phyloP scores from a whole-genome alignment of 1,140 invertebrate genomes.

The Bombus terrestris region DNA sequence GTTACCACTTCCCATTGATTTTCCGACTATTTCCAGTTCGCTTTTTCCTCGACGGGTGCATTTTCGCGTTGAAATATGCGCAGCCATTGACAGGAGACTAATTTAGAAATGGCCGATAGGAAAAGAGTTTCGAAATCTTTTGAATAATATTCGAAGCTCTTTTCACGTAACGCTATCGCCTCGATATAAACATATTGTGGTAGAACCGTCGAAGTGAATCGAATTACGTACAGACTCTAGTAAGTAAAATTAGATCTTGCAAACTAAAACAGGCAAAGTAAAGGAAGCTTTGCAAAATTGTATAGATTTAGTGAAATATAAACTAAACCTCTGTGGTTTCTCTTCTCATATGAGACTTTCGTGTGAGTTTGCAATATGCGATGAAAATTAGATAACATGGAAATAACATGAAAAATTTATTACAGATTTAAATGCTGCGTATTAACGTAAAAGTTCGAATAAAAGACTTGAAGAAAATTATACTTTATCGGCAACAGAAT shows the following conservation, averaged over 20 bases:
- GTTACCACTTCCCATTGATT: conserved; percentile 30
- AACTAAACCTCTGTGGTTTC: not conserved
- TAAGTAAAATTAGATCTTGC: not conserved
- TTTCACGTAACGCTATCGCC: not conserved
- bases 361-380: not conserved
- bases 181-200: conserved; percentile 10
- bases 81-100: conserved; percentile 27
- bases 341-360: not conserved
- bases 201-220: not conserved
- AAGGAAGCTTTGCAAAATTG: too few relatives aligned
- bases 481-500: not conserved
- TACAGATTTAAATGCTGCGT: not conserved
- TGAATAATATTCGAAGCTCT: conserved; percentile 25
- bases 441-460: too few relatives aligned
- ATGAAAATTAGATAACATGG: not conserved
- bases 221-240: not conserved
- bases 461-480: not conserved
- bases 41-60: conserved; percentile 1
- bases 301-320: too few relatives aligned
- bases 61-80: conserved; percentile 38
- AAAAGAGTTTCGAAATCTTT: conserved; percentile 19
- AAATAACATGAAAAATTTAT: not conserved
- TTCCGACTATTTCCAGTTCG: conserved; percentile 13
- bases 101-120: conserved; percentile 23
- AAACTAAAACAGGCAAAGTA: not conserved